Evolutionary conservation across 2,113 vertebrate species (phyloP).

Genomic region (Mohoua ochrocephala): DNA sequence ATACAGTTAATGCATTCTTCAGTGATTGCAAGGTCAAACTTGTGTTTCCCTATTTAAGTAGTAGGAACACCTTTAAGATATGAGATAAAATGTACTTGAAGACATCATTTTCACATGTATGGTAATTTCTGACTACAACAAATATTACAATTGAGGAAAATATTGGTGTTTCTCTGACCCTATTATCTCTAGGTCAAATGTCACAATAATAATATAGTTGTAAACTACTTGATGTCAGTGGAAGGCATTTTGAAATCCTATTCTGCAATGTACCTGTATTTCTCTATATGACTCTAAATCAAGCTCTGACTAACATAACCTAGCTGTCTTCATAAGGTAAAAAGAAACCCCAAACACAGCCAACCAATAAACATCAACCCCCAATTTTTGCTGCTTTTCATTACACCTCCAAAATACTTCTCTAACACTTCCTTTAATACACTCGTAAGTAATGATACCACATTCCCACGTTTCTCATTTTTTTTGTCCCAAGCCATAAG

Average conservation of each 20-base stretch:
- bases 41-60: not conserved
- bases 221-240: not conserved
- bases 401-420: not conserved
- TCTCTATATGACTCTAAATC: not conserved
- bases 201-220: not conserved
- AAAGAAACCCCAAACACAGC: not conserved
- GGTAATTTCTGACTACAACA: not conserved
- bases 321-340: not conserved
- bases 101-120: not conserved
- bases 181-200: not conserved
- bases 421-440: not conserved
- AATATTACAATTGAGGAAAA: not conserved
- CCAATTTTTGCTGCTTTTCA: not conserved
- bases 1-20: not conserved
- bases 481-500: not conserved
- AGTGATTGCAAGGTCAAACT: slow-evolving; percentile 41
- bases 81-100: not conserved
- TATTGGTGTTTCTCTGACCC: not conserved
- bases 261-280: not conserved
- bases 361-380: not conserved
- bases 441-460: not conserved
- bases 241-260: not conserved
- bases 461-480: not conserved
- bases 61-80: not conserved
- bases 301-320: not conserved